Base-by-base conservation (phyloP, 1,140 invertebrate genomes). In the Telenomus remus region DNA sequence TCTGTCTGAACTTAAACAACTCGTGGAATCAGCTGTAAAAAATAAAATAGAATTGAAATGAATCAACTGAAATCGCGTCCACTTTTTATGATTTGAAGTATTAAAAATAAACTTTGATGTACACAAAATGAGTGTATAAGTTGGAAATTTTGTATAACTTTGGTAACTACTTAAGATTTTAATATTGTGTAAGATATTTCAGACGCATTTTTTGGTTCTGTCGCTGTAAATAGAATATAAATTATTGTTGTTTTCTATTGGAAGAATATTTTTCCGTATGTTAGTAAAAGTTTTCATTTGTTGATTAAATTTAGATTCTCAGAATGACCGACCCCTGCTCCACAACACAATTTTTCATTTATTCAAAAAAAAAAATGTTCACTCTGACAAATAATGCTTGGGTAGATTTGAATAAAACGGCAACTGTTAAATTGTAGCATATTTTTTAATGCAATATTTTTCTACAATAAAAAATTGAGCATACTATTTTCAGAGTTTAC, bases 21-120 rank as follows among this genome's bases (percentile, higher is more conserved):
- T 86, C 4, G 85, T 87, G 13, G 79, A 87, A 75, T 78, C 82
- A 43, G 85, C 85, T 51, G 69, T 82, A 7, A 88, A 85, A 70
- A 85, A 44, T 55, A 78, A 69, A 77, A 61, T 66, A 13, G 73
- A 79, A 19, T 39, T 39, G 2, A 39, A 39, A n/a, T 39, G 37
- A 39, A 39, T 27, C 19, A 27, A 27, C 6, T 6, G 19, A n/a
- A n/a, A 27, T 27, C 19, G 6, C 19, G 19, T 27, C 19, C 19
- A 27, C 19, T 27, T 27, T 46, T 46, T 46, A 46, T 13, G 13
- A 46, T 46, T 13, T 27, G 37, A 39, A 39, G 37, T 39, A 11
- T 39, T 39, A 39, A 11, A 39, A 39, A 35, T 35, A 27, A 27
- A 6, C 19, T 27, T 27, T 27, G 19, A 27, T 27, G 19, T 27